Base-by-base conservation (phyloP, 1,140 invertebrate genomes). In the Aphelenchoides avenae region DNA sequence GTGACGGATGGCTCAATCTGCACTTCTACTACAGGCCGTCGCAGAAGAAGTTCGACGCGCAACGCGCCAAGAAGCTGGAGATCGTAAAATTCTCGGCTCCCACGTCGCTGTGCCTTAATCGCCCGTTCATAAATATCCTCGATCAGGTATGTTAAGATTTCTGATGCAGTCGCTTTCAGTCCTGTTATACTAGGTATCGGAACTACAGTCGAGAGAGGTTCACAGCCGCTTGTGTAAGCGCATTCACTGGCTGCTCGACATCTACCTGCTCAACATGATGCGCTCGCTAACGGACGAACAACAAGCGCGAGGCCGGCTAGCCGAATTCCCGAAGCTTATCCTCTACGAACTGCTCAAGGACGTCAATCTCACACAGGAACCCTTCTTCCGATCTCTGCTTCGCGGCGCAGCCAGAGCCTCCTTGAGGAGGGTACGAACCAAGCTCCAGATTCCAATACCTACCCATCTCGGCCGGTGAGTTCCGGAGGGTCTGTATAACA, bases 41-140 rank as follows among this genome's bases (percentile, higher is more conserved):
- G 1, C 64, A 66, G 43, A 54, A 70, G 24, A 66, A 66, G 24
- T 66, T 66, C 36, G 36, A 49, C 40, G 48, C 64, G 1, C 34
- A 31, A 26, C 26, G 40, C 9, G 52, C 33, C 20, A 65, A 51
- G 24, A 40, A 58, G 7, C 53, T 78, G 9, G 76, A 79, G 61
- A 68, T 78, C 33, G 73, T 79, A 1, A 79, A 78, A 53, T 72
- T 72, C 47, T 75, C 74, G 22, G 69, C 71, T 31, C 78, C 77
- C 13, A 67, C 66, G 24, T 52, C 71, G 80, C 83, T 78, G 15
- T 77, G 64, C 33, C 52, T 78, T 5, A 78, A 78, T 66, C 69
- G 77, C 3, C 77, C 77, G 6, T 50, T 78, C 1, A 78, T 79
- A 27, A 76, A 76, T 26, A 79, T 78, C 49, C 52, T 78, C 40